phyloP scores from a whole-genome alignment of 2,113 vertebrate species.

The Pheucticus melanocephalus region DNA sequence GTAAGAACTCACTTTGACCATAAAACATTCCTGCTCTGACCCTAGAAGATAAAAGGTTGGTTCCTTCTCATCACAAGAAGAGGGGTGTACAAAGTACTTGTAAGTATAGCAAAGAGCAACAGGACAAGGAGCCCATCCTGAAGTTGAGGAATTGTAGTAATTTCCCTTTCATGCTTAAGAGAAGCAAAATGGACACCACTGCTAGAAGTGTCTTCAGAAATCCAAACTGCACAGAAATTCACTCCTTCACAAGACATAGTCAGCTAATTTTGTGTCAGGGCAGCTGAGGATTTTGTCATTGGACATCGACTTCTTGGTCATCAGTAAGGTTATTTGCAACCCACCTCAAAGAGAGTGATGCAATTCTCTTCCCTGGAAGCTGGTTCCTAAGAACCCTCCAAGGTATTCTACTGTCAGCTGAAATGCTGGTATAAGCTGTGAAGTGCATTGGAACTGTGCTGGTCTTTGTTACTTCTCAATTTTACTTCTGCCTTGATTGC shows the following conservation, averaged over 20 bases:
- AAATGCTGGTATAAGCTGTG: background rate
- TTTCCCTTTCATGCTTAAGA: background rate
- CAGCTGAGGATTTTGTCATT: background rate
- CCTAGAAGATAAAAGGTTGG: background rate
- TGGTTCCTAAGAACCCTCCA: background rate
- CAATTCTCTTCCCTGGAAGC: background rate
- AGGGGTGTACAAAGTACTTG: background rate
- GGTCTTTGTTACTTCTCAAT: background rate
- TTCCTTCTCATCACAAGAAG: background rate
- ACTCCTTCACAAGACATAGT: background rate
- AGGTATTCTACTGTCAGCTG: background rate
- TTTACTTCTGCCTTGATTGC: background rate
- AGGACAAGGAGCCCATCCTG: background rate
- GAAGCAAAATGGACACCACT: background rate
- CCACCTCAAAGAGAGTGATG: background rate
- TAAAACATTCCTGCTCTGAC: background rate
- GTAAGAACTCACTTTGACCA: background rate
- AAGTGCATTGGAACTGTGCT: background rate
- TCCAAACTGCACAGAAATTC: background rate
- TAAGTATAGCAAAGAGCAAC: background rate
- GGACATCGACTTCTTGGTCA: background rate
- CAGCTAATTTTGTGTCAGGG: background rate
- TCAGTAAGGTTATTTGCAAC: background rate
- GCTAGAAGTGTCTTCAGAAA: background rate
- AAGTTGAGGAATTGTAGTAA: background rate